Conservation (phyloP, 2,797 vertebrate genomes). For the Fistularia tabacaria region DNA sequence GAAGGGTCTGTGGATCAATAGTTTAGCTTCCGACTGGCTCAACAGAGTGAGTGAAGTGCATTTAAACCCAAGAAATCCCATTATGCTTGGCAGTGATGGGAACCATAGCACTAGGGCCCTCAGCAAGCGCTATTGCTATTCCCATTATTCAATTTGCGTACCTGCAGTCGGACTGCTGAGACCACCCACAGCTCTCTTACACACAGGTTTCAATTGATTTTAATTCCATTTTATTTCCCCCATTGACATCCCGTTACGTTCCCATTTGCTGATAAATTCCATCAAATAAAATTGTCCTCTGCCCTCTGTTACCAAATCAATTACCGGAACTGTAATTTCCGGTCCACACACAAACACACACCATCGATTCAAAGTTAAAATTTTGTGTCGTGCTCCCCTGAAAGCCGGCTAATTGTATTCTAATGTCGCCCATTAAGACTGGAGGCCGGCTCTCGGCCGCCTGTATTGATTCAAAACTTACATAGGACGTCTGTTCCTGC, state of each 20-base stretch:
- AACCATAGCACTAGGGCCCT: conserved; percentile 54
- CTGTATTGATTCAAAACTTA: conserved; percentile 50
- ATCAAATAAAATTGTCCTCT: neutral
- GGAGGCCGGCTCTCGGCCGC: conserved; percentile 11
- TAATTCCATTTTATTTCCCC: conserved; percentile 5
- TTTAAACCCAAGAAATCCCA: conserved; percentile 72
- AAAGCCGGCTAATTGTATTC: conserved; percentile 32
- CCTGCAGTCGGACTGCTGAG: conserved; percentile 31
- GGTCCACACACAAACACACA: neutral
- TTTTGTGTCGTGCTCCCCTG: conserved; percentile 6
- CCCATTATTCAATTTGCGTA: conserved; percentile 63
- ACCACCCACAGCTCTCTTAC: conserved; percentile 15
- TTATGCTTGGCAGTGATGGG: conserved; percentile 65
- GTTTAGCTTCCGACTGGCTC: conserved; percentile 66
- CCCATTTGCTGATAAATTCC: conserved; percentile 8
- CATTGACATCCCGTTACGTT: neutral
- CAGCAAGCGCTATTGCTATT: conserved; percentile 35
- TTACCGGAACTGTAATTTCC: conserved; percentile 11
- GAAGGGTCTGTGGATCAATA: conserved; percentile 79
- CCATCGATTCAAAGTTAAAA: conserved; percentile 23
- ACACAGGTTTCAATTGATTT: neutral
- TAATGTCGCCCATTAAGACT: conserved; percentile 38
- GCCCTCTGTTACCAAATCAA: conserved; percentile 19
- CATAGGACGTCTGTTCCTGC: conserved; percentile 35
- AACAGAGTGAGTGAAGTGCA: conserved; percentile 64